phyloP scores from a whole-genome alignment of 2,888 invertebrate species.

The Tanypteryx hageni region DNA sequence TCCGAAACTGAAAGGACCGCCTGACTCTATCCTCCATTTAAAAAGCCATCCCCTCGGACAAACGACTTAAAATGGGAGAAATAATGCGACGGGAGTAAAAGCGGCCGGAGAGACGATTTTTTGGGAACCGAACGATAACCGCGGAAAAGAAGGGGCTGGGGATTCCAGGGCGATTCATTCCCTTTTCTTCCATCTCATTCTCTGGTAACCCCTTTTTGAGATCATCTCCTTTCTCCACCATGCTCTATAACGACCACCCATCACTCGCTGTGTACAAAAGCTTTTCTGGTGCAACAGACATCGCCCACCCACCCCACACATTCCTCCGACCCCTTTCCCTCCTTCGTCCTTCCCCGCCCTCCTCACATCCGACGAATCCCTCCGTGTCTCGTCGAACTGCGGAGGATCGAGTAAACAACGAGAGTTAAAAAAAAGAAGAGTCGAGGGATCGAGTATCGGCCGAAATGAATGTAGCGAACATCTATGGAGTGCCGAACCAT shows the following conservation, averaged over 20 bases:
- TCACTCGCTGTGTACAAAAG: conserved; percentile 40
- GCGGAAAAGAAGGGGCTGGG: background rate
- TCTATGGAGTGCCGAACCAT: background rate
- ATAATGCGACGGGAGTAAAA: background rate
- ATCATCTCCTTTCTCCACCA: conserved; percentile 2
- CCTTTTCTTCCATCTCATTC: conserved; percentile 11
- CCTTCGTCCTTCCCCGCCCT: no score
- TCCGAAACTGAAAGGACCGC: background rate
- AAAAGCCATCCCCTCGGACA: no score
- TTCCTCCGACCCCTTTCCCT: background rate
- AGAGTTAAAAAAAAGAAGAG: background rate
- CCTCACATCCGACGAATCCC: no score
- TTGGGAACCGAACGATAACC: background rate
- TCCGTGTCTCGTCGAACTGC: conserved; percentile 3
- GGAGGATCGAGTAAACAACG: conserved; percentile 27
- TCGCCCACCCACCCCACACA: background rate
- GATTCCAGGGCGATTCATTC: background rate
- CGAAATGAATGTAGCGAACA: conserved; percentile 10
- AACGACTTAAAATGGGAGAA: no score
- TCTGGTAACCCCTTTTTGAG: background rate
- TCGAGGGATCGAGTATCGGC: background rate
- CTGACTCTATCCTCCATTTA: background rate
- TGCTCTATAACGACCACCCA: conserved; percentile 20
- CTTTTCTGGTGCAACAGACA: conserved; percentile 26
- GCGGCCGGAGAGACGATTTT: background rate